phyloP scores from a whole-genome alignment of 2,888 invertebrate species.

The Philopedon plagiatum region DNA sequence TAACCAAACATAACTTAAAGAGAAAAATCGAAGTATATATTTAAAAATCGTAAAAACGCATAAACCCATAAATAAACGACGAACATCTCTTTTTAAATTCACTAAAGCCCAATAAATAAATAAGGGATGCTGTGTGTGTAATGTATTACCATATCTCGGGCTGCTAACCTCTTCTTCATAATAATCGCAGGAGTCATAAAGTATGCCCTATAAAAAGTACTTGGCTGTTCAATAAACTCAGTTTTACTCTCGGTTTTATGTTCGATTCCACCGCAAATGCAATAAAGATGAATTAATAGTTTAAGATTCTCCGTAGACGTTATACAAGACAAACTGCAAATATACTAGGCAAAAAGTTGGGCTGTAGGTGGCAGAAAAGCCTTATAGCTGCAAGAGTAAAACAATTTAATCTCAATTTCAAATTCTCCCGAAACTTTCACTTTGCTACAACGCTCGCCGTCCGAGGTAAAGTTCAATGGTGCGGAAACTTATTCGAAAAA shows the following conservation, averaged over 20 bases:
- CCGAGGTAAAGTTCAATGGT: not conserved
- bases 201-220: slow-evolving; percentile 6
- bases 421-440: slow-evolving; percentile 25
- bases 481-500: not conserved
- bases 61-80: too few relatives aligned
- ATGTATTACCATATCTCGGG: not conserved
- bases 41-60: too few relatives aligned
- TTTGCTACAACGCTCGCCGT: not conserved
- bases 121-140: not conserved
- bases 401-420: slow-evolving; percentile 27
- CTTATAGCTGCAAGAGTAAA: slow-evolving; percentile 4
- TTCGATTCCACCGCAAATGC: not conserved
- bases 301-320: not conserved
- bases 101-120: too few relatives aligned
- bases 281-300: slow-evolving; percentile 10
- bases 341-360: not conserved
- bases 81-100: too few relatives aligned
- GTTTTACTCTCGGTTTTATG: not conserved
- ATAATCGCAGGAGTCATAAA: not conserved
- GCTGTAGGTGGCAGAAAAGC: not conserved
- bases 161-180: not conserved
- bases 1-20: too few relatives aligned
- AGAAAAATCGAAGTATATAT: too few relatives aligned
- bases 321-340: not conserved
- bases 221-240: slow-evolving; percentile 2